Evolutionary conservation across 2,797 vertebrate genomes (phyloP).

Genomic region (Parotocinclus haroldoi): DNA sequence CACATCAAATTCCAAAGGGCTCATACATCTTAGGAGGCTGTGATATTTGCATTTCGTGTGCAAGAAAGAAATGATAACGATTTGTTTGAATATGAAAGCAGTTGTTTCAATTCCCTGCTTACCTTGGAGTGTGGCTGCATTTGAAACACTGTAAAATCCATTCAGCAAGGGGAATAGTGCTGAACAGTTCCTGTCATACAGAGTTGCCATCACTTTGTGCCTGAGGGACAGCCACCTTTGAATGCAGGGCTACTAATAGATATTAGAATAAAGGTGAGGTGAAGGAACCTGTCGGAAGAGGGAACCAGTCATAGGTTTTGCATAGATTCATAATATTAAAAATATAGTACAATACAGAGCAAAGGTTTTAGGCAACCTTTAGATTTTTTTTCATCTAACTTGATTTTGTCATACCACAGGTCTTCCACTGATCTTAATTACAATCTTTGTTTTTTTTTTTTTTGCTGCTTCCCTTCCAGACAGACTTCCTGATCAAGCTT

Average conservation of each 20-base stretch:
- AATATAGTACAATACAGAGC: too few species aligned
- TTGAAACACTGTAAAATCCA: slow-evolving; percentile 36
- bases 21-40: slow-evolving; percentile 35
- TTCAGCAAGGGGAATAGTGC: slow-evolving; percentile 29
- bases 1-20: slow-evolving; percentile 35
- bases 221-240: slow-evolving; percentile 38
- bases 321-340: too few species aligned
- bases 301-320: slow-evolving; percentile 1
- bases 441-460: too few species aligned
- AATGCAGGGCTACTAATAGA: slow-evolving; percentile 37
- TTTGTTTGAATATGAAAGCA: slow-evolving; percentile 41
- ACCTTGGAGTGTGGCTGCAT: slow-evolving; percentile 30
- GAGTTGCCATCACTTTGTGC: slow-evolving; percentile 39
- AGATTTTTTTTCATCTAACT: too few species aligned
- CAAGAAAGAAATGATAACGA: slow-evolving; percentile 28
- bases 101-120: slow-evolving; percentile 36
- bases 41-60: slow-evolving; percentile 43
- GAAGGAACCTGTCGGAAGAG: slow-evolving; percentile 30
- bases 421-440: too few species aligned
- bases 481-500: too few species aligned
- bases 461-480: too few species aligned
- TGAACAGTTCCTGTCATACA: slow-evolving; percentile 41
- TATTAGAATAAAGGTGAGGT: slow-evolving; percentile 32
- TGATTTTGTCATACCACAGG: too few species aligned
- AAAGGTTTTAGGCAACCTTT: too few species aligned